Evolutionary conservation across 2,797 vertebrate species (phyloP).

Genomic region (Anguilla anguilla): DNA sequence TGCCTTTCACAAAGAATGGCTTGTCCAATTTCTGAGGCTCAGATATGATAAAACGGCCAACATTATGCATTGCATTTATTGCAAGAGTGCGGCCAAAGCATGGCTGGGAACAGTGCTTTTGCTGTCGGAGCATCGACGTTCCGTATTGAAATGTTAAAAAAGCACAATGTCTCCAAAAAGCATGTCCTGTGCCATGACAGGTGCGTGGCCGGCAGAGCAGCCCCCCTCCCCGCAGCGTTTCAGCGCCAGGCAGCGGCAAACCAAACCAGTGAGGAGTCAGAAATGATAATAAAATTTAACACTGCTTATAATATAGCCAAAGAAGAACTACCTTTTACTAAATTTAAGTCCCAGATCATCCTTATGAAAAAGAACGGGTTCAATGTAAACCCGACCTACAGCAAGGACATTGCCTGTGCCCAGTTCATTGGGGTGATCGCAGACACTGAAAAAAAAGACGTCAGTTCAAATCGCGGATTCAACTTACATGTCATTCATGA

Average conservation of each 20-base stretch:
- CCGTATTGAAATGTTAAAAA: conserved; percentile 30
- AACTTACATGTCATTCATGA: conserved; percentile 24
- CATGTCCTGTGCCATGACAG: conserved; percentile 5
- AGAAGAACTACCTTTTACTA: conserved; percentile 38
- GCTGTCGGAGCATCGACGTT: conserved; percentile 34
- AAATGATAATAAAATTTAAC: conserved; percentile 39
- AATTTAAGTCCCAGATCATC: conserved; percentile 34
- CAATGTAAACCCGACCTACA: conserved; percentile 28
- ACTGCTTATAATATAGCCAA: conserved; percentile 32
- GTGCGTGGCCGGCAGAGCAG: background rate
- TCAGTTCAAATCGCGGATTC: background rate
- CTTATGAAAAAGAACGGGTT: conserved; percentile 35
- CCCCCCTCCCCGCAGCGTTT: conserved; percentile 28
- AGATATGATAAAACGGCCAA: conserved; percentile 39
- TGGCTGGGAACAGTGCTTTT: conserved; percentile 31
- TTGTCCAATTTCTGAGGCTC: conserved; percentile 38
- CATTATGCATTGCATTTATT: conserved; percentile 34
- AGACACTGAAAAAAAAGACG: conserved; percentile 25
- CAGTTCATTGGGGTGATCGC: conserved; percentile 31
- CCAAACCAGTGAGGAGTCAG: conserved; percentile 14
- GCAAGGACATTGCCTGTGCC: conserved; percentile 25
- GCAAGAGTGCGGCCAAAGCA: conserved; percentile 29
- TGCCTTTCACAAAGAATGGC: conserved; percentile 37
- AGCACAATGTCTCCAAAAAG: conserved; percentile 31
- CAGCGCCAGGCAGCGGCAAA: conserved; percentile 11